Evolutionary conservation across 2,113 vertebrate species (phyloP), one percentile per base, ranked within the genome.

Genomic region (Equus przewalskii): DNA sequence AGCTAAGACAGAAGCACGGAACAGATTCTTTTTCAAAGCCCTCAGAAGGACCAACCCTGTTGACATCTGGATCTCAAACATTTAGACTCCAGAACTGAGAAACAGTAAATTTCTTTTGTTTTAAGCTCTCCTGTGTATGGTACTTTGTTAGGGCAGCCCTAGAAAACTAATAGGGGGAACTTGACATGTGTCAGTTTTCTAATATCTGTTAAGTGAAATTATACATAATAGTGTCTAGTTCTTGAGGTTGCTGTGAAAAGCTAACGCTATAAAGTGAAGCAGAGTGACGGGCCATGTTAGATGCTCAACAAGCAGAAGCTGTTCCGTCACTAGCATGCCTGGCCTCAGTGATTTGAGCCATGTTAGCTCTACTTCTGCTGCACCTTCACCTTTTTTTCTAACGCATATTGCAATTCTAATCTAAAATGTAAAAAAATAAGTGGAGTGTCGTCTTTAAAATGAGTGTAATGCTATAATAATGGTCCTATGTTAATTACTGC

Each of bases 401-500:
- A 75, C 2, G 12, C 41, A 78, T 67, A 93, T 76, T 51, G 33
- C 54, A 90, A 92, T 80, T 95, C 79, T 72, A 96, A 95, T 94
- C 28, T 41, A 54, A 82, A 93, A 92, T 11, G 18, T 73, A 83
- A 78, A 89, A 94, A 75, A 85, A 14, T 18, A 87, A 92, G 79
- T 28, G 49, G 1, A 2, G 89, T 83, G 41, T 87, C 94, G 92
- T 95, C 90, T 92, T 97, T 86, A 87, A 95, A 96, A 90, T 75
- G 79, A 78, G 54, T 44, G 46, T 62, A 96, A 86, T 92, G 44
- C n/a, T 90, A 28, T 94, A 90, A 94, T 92, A 95, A 97, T 24
- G 81, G 70, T 21, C 72, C 58, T 64, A 15, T 87, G 91, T 94
- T 97, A 96, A 97, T 96, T 90, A 88, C 80, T 21, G 33, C 96